phyloP scores from a whole-genome alignment of 2,797 vertebrate species.

The Heliangelus exortis region DNA sequence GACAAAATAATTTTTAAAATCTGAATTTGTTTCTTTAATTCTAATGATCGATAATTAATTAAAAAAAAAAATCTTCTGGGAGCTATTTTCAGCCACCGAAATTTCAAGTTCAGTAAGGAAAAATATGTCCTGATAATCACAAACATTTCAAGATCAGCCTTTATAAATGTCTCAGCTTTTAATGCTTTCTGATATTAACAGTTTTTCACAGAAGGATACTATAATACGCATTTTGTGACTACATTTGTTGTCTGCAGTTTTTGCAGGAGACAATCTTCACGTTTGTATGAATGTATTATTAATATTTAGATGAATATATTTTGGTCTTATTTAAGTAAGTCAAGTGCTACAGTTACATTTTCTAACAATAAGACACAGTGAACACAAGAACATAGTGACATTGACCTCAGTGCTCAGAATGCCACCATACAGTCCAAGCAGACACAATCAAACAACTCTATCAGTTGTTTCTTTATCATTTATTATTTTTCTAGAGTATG shows the following conservation, averaged over 20 bases:
- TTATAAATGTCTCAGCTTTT: background rate
- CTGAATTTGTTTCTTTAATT: background rate
- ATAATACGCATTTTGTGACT: background rate
- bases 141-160: background rate
- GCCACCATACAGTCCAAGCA: background rate
- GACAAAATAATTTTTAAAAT: background rate
- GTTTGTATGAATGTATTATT: background rate
- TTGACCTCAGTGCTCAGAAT: background rate
- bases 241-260: background rate
- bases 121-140: background rate
- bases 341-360: background rate
- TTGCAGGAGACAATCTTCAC: background rate
- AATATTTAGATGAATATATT: conserved; percentile 32
- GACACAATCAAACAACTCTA: background rate
- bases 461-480: background rate
- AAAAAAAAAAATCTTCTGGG: background rate
- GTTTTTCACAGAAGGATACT: background rate
- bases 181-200: background rate
- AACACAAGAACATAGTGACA: background rate
- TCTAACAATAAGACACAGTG: background rate
- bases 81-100: background rate
- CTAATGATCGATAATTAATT: background rate
- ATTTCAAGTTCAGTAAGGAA: background rate
- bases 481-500: background rate
- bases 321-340: conserved; percentile 1